These are phyloP conservation scores for Spermophilus dauricus DNA, from an alignment of 2,113 vertebrate species.

Conservation along the genomic window DNA sequence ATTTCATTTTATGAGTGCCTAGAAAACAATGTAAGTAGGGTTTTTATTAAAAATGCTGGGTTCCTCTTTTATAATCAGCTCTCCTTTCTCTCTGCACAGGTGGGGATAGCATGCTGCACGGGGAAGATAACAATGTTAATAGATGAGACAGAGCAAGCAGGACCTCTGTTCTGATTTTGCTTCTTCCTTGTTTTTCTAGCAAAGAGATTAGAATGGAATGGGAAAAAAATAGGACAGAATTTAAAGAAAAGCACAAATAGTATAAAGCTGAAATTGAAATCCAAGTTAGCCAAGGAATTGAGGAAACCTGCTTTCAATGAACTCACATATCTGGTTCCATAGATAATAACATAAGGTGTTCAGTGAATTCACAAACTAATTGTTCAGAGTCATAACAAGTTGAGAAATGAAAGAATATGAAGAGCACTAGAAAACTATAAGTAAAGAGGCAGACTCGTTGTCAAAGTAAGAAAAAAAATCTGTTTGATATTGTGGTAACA, in stretches of 20 bases:
- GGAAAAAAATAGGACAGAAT: neutral
- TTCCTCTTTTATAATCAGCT: neutral
- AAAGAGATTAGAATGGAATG: slow-evolving; percentile 10
- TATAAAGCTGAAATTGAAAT: slow-evolving; percentile 26
- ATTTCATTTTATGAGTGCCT: neutral
- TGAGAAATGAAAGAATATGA: slow-evolving; percentile 13
- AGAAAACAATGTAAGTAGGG: neutral
- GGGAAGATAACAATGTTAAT: neutral
- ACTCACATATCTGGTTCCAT: slow-evolving; percentile 13
- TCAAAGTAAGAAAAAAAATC: neutral
- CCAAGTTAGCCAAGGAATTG: neutral
- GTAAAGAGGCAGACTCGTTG: neutral
- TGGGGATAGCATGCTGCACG: neutral
- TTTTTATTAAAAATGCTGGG: neutral
- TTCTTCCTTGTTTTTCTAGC: neutral
- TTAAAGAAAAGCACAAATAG: neutral
- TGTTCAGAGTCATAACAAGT: neutral
- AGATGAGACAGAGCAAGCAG: neutral
- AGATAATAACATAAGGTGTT: neutral
- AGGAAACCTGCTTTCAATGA: slow-evolving; percentile 38
- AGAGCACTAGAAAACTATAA: neutral
- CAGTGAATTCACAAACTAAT: slow-evolving; percentile 29
- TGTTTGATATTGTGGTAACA: neutral
- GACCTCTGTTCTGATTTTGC: neutral
- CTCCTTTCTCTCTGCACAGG: neutral